Evolutionary conservation across 1,140 invertebrate species (phyloP), one percentile per base, ranked within the genome.

Genomic region (Drosophila arawakana): DNA sequence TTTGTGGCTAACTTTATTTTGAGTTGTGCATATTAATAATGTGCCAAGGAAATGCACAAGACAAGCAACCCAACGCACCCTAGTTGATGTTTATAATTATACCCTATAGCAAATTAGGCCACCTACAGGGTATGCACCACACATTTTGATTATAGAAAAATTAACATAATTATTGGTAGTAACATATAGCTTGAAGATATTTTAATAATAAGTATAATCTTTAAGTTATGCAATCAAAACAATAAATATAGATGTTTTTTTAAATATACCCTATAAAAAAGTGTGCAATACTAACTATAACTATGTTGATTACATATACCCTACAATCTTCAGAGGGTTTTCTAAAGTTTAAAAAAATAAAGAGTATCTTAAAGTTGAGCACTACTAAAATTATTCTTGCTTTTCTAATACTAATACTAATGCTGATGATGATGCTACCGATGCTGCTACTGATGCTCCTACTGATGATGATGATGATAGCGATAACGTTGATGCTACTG

Each of bases 1-100:
- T 75, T 82, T 74, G 76, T 52, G 57, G 35, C 73, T 9, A 77
- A 86, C 69, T 80, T 80, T 73, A 66, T 86, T 82, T 80, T 49
- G 79, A 70, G 69, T 78, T 71, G 52, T 61, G 63, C 60, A 79
- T 74, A 86, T 65, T 82, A 73, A 79, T 54, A 73, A 80, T 76
- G 62, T 72, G 52, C 47, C 58, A 71, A 72, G 68, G 58, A 76
- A 78, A 78, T 68, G 55, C 52, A 39, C 55, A 68, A 70, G 80
- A 73, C 72, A 30, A 30, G 25, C 69, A 63, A 43, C 47, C 43
- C 13, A 15, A n/a, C 55, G 25, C 25, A 30, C 11, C 21, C 13
- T 52, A 52, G 50, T 55, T 55, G 65, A 11, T 70, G 18, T 54
- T 68, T 54, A 60, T 54, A 52, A 62, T 70, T 15, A 58, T 55